phyloP scores from a whole-genome alignment of 2,888 invertebrate genomes.

The Tridacna gigas region DNA sequence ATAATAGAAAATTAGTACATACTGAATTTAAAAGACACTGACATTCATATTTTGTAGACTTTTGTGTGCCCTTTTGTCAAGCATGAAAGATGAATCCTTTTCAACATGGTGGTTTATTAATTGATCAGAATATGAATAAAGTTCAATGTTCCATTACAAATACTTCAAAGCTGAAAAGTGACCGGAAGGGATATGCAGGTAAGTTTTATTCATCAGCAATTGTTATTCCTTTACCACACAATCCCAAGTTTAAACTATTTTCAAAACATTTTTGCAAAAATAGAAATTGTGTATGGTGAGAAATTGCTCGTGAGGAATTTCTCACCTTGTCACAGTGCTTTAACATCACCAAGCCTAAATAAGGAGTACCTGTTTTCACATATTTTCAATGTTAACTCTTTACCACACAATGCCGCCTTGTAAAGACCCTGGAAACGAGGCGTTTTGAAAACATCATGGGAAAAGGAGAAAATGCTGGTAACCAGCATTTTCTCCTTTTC shows the following conservation, averaged over 20 bases:
- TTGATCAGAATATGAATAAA: constrained; percentile 3
- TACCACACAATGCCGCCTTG: background rate
- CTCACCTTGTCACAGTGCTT: background rate
- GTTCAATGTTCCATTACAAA: background rate
- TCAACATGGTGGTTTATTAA: background rate
- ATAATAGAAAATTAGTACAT: too few species aligned
- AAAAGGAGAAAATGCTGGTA: background rate
- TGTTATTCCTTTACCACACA: background rate
- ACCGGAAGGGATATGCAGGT: background rate
- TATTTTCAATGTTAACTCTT: background rate
- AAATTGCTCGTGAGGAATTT: background rate
- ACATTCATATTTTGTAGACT: too few species aligned
- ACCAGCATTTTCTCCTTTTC: background rate
- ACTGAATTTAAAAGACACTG: too few species aligned
- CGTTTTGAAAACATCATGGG: background rate
- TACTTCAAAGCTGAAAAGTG: background rate
- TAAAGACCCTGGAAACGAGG: background rate
- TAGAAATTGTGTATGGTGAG: too few species aligned
- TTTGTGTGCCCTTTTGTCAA: too few species aligned
- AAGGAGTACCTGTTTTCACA: too few species aligned
- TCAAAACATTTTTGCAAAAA: background rate
- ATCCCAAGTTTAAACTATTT: background rate
- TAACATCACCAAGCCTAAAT: too few species aligned
- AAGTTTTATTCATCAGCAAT: background rate
- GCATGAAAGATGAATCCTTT: background rate